These are phyloP conservation scores for Urocynchramus pylzowi DNA, from an alignment of 2,113 vertebrate genomes.

Conservation along the genomic window DNA sequence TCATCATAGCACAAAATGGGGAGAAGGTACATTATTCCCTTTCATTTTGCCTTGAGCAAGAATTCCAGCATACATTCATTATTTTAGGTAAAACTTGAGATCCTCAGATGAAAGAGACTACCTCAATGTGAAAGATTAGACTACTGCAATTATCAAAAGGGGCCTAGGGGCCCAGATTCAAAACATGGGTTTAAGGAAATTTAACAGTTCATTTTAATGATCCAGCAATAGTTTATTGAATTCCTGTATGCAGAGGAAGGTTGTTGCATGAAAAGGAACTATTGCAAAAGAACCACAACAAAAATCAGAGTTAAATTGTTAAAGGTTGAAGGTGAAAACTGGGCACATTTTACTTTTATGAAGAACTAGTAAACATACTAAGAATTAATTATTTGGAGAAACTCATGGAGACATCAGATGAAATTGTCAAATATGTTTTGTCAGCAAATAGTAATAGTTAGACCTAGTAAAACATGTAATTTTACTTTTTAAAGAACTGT, in stretches of 20 bases:
- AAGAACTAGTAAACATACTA: neutral
- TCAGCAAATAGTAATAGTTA: neutral
- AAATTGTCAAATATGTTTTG: neutral
- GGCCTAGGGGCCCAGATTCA: neutral
- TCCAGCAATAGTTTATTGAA: neutral
- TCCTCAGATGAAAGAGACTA: conserved; percentile 8
- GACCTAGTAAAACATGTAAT: neutral
- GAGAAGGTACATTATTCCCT: neutral
- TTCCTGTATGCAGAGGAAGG: neutral
- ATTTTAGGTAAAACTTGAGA: conserved; percentile 3
- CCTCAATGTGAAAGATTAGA: neutral
- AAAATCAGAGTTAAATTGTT: neutral
- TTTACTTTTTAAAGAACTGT: neutral
- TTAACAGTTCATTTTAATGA: neutral
- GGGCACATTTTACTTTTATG: neutral
- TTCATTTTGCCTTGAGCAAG: neutral
- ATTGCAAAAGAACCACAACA: neutral
- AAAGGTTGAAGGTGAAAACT: neutral
- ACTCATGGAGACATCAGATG: neutral
- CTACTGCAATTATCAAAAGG: neutral
- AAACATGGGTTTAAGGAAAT: neutral
- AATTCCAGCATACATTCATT: neutral
- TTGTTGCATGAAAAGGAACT: neutral
- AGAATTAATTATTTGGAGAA: neutral
- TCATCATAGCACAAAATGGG: neutral